Conservation (phyloP, 2,113 vertebrate genomes). For the Suricata suricatta region DNA sequence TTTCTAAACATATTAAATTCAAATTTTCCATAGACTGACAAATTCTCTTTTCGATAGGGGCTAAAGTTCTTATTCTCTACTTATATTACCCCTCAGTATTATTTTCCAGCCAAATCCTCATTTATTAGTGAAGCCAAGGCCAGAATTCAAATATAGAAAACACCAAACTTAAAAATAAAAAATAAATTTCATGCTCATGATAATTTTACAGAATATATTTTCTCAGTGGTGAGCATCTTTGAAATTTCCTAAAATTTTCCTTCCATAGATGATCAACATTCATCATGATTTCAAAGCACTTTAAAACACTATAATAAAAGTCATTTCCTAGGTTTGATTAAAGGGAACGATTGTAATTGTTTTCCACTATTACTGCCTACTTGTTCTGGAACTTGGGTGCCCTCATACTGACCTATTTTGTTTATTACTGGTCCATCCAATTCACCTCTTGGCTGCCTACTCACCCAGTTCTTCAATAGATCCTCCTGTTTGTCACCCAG, state of each 20-base stretch:
- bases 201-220: slow-evolving; percentile 35
- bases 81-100: not conserved
- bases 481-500: slow-evolving; percentile 41
- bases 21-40: not conserved
- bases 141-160: not conserved
- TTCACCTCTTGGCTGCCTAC: slow-evolving; percentile 14
- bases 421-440: not conserved
- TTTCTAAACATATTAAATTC: not conserved
- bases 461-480: not conserved
- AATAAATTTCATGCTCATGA: not conserved
- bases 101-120: not conserved
- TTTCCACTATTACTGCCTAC: not conserved
- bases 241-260: not conserved
- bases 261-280: not conserved
- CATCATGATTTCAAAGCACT: not conserved
- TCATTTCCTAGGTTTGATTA: not conserved
- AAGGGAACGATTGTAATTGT: not conserved
- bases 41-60: not conserved
- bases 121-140: not conserved
- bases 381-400: not conserved
- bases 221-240: not conserved
- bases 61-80: not conserved
- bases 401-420: not conserved
- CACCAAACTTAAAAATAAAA: not conserved
- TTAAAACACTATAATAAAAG: not conserved